Conservation (phyloP, 1,140 invertebrate genomes). For the Sitobion miscanthi region DNA sequence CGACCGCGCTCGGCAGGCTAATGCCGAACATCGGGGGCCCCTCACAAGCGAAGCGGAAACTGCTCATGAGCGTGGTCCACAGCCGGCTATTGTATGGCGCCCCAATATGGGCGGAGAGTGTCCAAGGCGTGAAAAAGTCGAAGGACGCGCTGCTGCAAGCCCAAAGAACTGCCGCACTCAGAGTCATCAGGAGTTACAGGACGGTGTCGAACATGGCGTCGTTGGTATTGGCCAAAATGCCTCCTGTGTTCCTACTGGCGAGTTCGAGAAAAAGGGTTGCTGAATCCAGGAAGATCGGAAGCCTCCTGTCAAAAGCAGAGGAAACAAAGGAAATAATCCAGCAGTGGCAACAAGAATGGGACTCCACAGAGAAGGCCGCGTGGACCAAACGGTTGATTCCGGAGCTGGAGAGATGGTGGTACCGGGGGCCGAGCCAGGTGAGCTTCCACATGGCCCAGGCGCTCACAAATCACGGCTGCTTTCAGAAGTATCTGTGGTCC, state of each 20-base stretch:
- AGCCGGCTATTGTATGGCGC: too few species aligned
- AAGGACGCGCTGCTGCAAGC: too few species aligned
- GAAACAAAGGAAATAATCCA: accelerated
- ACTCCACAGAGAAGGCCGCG: accelerated
- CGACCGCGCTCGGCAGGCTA: neutral
- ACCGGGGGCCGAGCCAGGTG: neutral
- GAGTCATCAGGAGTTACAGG: neutral
- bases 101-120: too few species aligned
- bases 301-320: too few species aligned
- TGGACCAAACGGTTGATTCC: neutral
- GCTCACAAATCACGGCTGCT: neutral
- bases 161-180: neutral
- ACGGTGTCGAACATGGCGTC: neutral
- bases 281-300: too few species aligned
- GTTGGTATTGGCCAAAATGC: neutral
- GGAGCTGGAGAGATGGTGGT: neutral
- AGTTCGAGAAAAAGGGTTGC: accelerated
- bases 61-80: neutral
- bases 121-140: accelerated
- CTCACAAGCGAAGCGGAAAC: accelerated
- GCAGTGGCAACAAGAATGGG: too few species aligned
- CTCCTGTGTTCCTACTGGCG: accelerated
- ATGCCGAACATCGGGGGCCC: neutral
- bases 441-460: neutral
- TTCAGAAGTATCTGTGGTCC: neutral